Conservation (phyloP, 2,113 vertebrate genomes). For the Phoxinus phoxinus region DNA sequence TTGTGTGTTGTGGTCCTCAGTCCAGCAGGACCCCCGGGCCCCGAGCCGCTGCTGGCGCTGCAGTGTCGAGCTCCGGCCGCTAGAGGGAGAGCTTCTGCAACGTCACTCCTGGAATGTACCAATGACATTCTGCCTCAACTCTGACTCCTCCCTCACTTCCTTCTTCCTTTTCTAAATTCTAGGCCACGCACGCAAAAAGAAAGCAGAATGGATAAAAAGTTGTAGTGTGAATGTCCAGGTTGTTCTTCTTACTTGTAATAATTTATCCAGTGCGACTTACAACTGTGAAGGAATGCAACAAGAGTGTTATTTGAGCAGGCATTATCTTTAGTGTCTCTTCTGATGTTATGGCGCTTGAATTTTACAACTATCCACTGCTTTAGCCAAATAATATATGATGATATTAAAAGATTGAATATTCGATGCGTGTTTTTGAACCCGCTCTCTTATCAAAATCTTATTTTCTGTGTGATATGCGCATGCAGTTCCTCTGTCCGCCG, state of each 20-base stretch:
- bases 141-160: constrained; percentile 5
- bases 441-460: neutral
- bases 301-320: no score
- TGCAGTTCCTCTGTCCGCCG: constrained; percentile 57
- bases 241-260: neutral
- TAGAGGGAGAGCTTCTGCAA: constrained; percentile 71
- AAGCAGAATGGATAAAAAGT: neutral
- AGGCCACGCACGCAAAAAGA: neutral
- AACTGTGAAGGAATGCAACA: no score
- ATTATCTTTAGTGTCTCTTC: no score
- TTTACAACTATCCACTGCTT: neutral
- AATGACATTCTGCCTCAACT: neutral
- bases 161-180: neutral
- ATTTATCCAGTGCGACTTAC: no score
- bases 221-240: neutral
- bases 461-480: neutral
- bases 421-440: neutral
- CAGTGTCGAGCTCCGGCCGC: constrained; percentile 55
- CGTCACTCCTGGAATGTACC: neutral
- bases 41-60: constrained; percentile 55
- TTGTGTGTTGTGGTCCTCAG: constrained; percentile 57
- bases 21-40: constrained; percentile 81
- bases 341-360: neutral
- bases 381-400: neutral
- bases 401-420: neutral